Base-by-base conservation (phyloP, 1,140 invertebrate species). In the Pollicipes pollicipes region DNA sequence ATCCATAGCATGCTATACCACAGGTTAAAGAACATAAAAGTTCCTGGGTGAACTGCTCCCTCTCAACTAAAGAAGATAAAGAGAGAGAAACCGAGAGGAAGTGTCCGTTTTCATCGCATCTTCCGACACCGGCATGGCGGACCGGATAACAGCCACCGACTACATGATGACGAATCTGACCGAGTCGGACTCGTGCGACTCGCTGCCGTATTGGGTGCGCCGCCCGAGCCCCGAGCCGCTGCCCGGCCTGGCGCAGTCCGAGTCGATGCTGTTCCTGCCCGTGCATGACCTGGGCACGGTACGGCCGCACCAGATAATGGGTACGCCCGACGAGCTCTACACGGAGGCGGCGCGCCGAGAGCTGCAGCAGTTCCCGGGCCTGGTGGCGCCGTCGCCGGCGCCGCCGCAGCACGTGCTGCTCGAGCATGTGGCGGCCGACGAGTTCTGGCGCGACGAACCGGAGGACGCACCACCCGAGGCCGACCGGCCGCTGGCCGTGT, bases 161-260 rank as follows among this genome's bases (percentile, higher is more conserved):
- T 27, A 21, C 21, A 8, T 27, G 58, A 28, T 63, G 68, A 63
- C 30, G 29, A 31, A 71, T 21, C 8, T 45, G 24, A 29, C 24
- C 37, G 29, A 71, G 30, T 26, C 29, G 66, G 69, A 70, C 66
- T 70, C 29, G 30, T 70, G 45, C 45, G 45, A 58, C 45, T 58
- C 45, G 17, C 45, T 58, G 45, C 45, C 45, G 17, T 58, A 58
- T 21, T 58, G 45, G 35, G 45, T 21, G 45, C 45, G 45, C 17
- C 45, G 45, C 10, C 45, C 45, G 13, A 21, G 24, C 2, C 45
- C 45, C 17, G 6, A 6, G 45, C 45, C 45, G 6, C 45, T 58
- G 6, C 13, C 17, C 45, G 3, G 10, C 45, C 13, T 58, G 45
- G 24, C 45, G 13, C 13, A 58, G 45, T 58, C 45, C 6, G 45